Percentiles rank a stretch among this genome's conserved stretches.
Conservation (phyloP, 2,113 vertebrate species). For the sheep (Ovis aries) region ARS-UI_Ramb_v3.0 NC_056060.1:8704501-8705000, state of each 20-base stretch:
- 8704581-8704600: background rate
- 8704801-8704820: background rate
- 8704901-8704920: background rate
- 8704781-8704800: background rate
- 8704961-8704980: background rate
- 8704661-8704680: background rate
- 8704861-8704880: background rate
- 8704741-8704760: background rate
- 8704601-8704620: background rate
- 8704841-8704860: background rate
- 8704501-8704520: background rate
- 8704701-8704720: background rate
- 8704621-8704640: background rate
- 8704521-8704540: conserved; percentile 40
- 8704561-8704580: conserved; percentile 33
- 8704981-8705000: background rate
- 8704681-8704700: background rate
- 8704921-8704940: background rate
- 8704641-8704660: background rate
- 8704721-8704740: background rate
- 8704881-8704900: background rate
- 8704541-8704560: conserved; percentile 38
- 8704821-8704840: background rate
- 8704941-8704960: background rate
- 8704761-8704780: background rate